Evolutionary conservation across 2,797 vertebrate species (phyloP), one percentile per base, ranked within the genome.

Genomic region (Syncerus caffer): DNA sequence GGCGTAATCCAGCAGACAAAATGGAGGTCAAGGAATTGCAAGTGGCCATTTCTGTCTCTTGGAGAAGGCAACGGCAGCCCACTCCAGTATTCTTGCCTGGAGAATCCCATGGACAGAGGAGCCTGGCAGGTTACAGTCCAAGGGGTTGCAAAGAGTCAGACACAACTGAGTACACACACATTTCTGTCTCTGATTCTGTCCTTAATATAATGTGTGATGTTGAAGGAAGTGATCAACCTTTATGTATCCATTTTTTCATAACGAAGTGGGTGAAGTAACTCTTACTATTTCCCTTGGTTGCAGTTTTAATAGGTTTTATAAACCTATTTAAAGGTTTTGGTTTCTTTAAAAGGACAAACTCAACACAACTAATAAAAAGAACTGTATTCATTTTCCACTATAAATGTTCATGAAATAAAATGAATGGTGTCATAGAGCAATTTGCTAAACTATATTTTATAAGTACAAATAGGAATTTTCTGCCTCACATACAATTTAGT

Each of bases 401-500:
- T 57, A 86, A 86, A 62, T 42, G 34, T 96, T 90, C 74, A 88
- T 53, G 92, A 96, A 94, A 93, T 93, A 74, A 97, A 96, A 93
- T 95, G 92, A 96, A 91, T 8, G 31, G 97, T 95, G 93, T 97
- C 98, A 97, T n/a, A 94, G 85, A 94, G 76, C 84, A 96, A 97
- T 97, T 98, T 96, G 93, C 89, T 96, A 91, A 97, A 84, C 93
- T 92, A 29, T 96, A 71, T 96, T 94, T 97, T 97, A 45, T 94
- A 95, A 95, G 94, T 96, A 95, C 76, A 97, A 97, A 95, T 94
- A 89, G 83, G 88, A 97, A 97, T 94, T 95, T 97, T 96, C 93
- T 0, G 12, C 90, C 87, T 94, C 96, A 62, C 89, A 60, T 82
- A 74, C 93, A 95, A 95, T 97, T 94, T 92, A 97, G 88, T 86